Conservation (phyloP, 2,888 invertebrate species). For the Stenodera caucasica region DNA sequence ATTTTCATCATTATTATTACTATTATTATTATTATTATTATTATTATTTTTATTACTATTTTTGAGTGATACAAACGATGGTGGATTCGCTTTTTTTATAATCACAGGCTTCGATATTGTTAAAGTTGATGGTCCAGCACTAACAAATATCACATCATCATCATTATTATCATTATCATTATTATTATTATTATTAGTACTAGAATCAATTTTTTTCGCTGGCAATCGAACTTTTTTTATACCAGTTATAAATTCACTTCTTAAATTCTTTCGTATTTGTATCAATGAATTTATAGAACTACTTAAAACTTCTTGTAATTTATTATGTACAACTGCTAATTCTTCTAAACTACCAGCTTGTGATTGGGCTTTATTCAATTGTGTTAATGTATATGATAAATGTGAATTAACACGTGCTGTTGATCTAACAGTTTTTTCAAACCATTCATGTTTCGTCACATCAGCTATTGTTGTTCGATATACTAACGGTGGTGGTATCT, state of each 20-base stretch:
- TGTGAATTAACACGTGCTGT: slow-evolving; percentile 63
- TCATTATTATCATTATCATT: no score
- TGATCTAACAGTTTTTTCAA: slow-evolving; percentile 61
- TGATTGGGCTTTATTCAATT: slow-evolving; percentile 59
- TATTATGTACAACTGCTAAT: slow-evolving; percentile 60
- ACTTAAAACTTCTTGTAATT: slow-evolving; percentile 60
- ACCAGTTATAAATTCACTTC: slow-evolving; percentile 59
- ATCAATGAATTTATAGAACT: slow-evolving; percentile 60
- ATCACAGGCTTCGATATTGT: slow-evolving; percentile 15
- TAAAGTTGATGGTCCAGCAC: slow-evolving; percentile 35
- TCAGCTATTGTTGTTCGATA: slow-evolving; percentile 16
- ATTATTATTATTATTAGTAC: slow-evolving; percentile 26
- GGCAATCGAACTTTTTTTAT: slow-evolving; percentile 54
- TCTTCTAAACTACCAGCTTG: slow-evolving; percentile 58
- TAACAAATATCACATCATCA: slow-evolving; percentile 59
- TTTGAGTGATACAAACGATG: slow-evolving; percentile 16
- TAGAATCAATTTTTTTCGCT: slow-evolving; percentile 51
- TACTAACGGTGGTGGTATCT: not conserved
- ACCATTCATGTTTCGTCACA: slow-evolving; percentile 58
- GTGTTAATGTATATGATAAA: slow-evolving; percentile 58
- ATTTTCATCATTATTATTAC: not conserved
- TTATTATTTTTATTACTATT: slow-evolving; percentile 5
- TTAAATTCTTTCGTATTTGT: slow-evolving; percentile 60
- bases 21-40: not conserved
- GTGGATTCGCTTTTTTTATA: slow-evolving; percentile 16